A percentile compares a stretch with the other conserved stretches of the same genome.
Evolutionary conservation across 2,888 invertebrate species (phyloP).

Genomic region (Octodonta nipae): DNA sequence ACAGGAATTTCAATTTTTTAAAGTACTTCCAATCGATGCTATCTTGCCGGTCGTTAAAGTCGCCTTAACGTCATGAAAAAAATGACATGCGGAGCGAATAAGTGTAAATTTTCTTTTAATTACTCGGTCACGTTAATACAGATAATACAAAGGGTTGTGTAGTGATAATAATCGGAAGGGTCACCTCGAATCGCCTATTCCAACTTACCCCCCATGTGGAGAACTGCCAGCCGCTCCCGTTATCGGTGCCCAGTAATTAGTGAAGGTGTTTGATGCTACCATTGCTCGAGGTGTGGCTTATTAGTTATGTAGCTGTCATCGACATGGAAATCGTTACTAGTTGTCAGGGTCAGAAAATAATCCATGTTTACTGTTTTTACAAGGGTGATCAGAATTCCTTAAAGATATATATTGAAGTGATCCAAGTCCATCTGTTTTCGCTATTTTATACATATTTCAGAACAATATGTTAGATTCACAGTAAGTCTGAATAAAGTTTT

Average conservation of each 20-base stretch:
- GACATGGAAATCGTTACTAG: no score
- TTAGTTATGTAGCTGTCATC: no score
- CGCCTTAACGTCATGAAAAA: conserved; percentile 13
- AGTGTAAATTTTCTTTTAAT: conserved; percentile 18
- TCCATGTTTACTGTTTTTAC: no score
- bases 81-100: conserved; percentile 8
- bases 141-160: conserved; percentile 10
- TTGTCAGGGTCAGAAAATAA: no score
- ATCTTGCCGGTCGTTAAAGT: conserved; percentile 3
- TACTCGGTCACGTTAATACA: conserved; percentile 11
- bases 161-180: conserved; percentile 17
- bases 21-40: conserved; percentile 1
- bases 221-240: conserved; percentile 15
- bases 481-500: no score
- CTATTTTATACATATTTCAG: no score
- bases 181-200: not conserved
- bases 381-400: no score
- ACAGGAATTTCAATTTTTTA: not conserved
- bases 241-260: conserved; percentile 21
- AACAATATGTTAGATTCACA: no score
- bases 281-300: conserved; percentile 4
- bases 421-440: no score
- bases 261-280: conserved; percentile 18
- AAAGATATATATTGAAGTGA: no score
- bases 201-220: not conserved